Percentiles rank a stretch among this genome's conserved stretches.
Conservation (phyloP, 2,797 vertebrate genomes). For the Danionella dracula region DNA sequence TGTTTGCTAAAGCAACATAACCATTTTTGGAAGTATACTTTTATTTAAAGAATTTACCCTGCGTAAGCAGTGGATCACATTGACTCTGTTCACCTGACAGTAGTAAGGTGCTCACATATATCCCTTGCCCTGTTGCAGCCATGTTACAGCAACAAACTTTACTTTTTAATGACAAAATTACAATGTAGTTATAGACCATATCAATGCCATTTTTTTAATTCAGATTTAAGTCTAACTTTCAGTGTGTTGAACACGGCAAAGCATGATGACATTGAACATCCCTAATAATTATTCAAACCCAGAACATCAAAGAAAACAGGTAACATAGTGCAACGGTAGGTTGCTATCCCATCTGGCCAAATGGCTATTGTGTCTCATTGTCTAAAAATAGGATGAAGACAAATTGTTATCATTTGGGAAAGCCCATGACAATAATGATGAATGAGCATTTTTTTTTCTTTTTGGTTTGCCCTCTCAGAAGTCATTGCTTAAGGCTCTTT, state of each 20-base stretch:
- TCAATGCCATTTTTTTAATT: no score
- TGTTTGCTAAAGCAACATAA: no score
- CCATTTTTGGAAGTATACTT: no score
- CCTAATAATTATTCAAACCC: conserved; percentile 60
- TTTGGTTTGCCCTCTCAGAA: conserved; percentile 84
- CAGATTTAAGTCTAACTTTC: neutral
- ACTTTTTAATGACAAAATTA: no score
- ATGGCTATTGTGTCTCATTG: conserved; percentile 98
- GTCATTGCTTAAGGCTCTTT: conserved; percentile 98
- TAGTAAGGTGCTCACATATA: no score
- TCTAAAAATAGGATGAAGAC: conserved; percentile 99
- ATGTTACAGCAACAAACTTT: no score
- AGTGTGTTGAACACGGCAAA: conserved; percentile 3
- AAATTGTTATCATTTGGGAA: conserved; percentile 99
- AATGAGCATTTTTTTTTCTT: conserved; percentile 92
- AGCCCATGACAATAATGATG: conserved; percentile 99
- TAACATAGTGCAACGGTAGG: conserved; percentile 85
- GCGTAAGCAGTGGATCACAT: no score
- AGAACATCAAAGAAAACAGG: conserved; percentile 76
- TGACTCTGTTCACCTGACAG: no score
- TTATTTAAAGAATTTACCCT: no score
- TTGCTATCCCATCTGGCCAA: conserved; percentile 95
- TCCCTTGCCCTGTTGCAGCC: no score
- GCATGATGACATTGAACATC: conserved; percentile 38
- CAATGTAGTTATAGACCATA: no score